These are phyloP conservation scores for Cataglyphis altisquamis DNA, from an alignment of 2,888 invertebrate genomes.

Conservation along the genomic window DNA sequence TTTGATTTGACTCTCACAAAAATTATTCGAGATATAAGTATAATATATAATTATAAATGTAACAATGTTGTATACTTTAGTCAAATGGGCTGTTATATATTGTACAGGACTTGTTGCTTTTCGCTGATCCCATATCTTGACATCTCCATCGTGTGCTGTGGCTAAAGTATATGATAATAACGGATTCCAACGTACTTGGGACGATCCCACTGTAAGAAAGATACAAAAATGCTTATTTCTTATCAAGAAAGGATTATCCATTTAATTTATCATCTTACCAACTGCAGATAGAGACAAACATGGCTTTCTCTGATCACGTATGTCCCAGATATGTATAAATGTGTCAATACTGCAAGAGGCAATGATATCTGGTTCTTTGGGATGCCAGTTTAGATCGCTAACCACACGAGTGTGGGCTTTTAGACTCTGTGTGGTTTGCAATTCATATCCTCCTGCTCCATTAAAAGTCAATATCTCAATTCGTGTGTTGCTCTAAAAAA, in stretches of 20 bases:
- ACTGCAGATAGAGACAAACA: slow-evolving; percentile 95
- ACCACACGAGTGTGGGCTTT: slow-evolving; percentile 95
- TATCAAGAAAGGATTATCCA: not conserved
- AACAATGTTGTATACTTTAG: slow-evolving; percentile 85
- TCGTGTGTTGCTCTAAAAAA: slow-evolving; percentile 92
- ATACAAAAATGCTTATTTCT: not conserved
- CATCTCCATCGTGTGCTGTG: slow-evolving; percentile 98
- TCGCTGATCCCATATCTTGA: slow-evolving; percentile 98
- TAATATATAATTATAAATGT: not conserved
- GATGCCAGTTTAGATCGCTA: slow-evolving; percentile 97
- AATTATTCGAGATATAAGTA: not conserved
- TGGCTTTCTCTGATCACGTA: slow-evolving; percentile 94
- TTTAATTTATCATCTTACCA: slow-evolving; percentile 87
- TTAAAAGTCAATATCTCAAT: slow-evolving; percentile 95
- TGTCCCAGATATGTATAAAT: slow-evolving; percentile 97
- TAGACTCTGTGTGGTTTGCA: slow-evolving; percentile 91
- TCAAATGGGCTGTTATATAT: slow-evolving; percentile 97
- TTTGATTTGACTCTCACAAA: slow-evolving; percentile 38
- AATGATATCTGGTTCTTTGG: slow-evolving; percentile 91
- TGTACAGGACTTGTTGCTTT: slow-evolving; percentile 95
- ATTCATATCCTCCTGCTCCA: slow-evolving; percentile 88
- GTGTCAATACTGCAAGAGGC: slow-evolving; percentile 98
- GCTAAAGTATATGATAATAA: slow-evolving; percentile 94
- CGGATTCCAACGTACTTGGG: slow-evolving; percentile 97
- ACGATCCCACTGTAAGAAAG: slow-evolving; percentile 91